Base-by-base conservation (phyloP, 2,113 vertebrate genomes). In the Osmerus mordax region DNA sequence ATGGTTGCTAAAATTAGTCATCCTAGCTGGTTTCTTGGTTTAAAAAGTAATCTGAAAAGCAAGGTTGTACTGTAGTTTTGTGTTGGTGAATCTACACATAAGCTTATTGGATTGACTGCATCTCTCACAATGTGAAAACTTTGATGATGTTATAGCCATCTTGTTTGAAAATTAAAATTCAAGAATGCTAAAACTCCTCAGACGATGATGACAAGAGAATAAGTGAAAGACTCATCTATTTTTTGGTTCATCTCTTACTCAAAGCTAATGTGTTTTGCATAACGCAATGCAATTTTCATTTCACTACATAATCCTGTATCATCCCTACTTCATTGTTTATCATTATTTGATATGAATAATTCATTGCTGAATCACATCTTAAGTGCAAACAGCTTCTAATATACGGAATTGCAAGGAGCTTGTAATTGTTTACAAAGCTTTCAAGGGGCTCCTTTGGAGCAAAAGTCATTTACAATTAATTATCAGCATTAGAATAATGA, bases 371-470 rank as follows among this genome's bases (percentile, higher is more conserved):
- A 53, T 70, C 47, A 63, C 67, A 81, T 86, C 72, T 78, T 84
- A 78, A 83, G 75, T 64, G 74, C 82, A 86, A 87, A 87, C 83
- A 86, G 53, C 63, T 70, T 78, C 69, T 89, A 81, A 88, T 89
- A 81, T 84, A 65, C 65, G 65, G 76, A 84, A 69, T 71, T 85
- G 72, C 83, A 81, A 88, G 79, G 70, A 78, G 75, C 81, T 80
- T 64, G 47, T 84, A 80, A 85, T 83, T 84, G 81, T 86, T 89
- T 89, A 83, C 84, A 78, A 77, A 79, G 77, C 78, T 81, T 81
- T 83, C 53, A 72, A 73, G 77, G 65, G 59, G 71, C 74, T 68
- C 32, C 59, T 53, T 69, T 53, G 67, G 25, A 52, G 63, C 25
- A 21, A 76, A 80, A 75, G 65, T 61, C 65, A 77, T 80, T 76